Evolutionary conservation across 2,113 vertebrate genomes (phyloP).

Genomic region (Pogonocichla stellata): DNA sequence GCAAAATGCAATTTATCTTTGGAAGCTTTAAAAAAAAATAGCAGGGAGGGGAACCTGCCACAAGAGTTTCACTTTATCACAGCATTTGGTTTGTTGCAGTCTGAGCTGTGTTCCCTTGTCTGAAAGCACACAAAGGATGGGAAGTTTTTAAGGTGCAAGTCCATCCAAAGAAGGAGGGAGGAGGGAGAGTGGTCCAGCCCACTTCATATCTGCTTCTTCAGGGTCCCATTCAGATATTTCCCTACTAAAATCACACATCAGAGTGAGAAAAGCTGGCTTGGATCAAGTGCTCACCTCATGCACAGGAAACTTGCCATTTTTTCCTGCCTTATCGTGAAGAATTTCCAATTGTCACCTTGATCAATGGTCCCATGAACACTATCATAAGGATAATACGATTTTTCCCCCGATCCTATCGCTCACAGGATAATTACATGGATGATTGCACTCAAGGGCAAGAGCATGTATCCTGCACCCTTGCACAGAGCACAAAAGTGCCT

Average conservation of each 20-base stretch:
- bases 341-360: conserved; percentile 29
- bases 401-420: neutral
- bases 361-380: neutral
- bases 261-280: neutral
- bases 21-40: neutral
- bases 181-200: neutral
- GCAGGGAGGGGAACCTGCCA: neutral
- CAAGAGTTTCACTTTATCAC: neutral
- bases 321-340: neutral
- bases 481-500: neutral
- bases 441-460: conserved; percentile 42
- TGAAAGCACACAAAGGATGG: neutral
- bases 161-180: neutral
- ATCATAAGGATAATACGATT: neutral
- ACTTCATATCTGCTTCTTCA: neutral
- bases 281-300: neutral
- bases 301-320: neutral
- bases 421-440: conserved; percentile 44
- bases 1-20: conserved; percentile 31
- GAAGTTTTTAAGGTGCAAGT: neutral
- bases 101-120: neutral
- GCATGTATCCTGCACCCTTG: neutral
- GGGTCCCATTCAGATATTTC: neutral
- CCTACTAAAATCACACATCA: neutral
- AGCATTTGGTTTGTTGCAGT: neutral